Evolutionary conservation across 2,888 invertebrate species (phyloP), one percentile per base, ranked within the genome.

Genomic region (Ophonus ardosiacus): DNA sequence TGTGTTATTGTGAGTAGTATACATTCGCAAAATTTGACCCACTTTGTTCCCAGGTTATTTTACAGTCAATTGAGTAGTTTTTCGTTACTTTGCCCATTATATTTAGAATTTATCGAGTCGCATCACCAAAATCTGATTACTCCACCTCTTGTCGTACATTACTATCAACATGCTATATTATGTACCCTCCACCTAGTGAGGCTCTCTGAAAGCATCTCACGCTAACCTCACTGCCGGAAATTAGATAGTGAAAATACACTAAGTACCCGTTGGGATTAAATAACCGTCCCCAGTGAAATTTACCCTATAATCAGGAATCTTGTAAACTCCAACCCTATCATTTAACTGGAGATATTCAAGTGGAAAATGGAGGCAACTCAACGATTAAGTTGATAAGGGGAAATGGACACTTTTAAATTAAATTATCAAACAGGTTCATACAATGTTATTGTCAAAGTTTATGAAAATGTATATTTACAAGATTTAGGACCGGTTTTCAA

Each of bases 221-320:
- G 7, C 38, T 68, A 68, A 65, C 24, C 65, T 65, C 24, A 43
- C 7, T 6, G 7, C 17, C 43, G 71, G 71, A 71, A 71, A 71
- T 71, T 43, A 71, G 71, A 43, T 71, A 43, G 43, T 43, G 71
- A 71, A 71, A 71, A 71, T 71, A 71, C 18, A 18, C 71, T 71
- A 43, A 74, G 18, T 18, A 74, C 17, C 43, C 43, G 17, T 18
- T 74, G 71, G 71, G 71, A 74, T 74, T 74, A 68, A 38, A 68
- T 68, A 68, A 68, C 68, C 31, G 10, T 0, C 31, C 68, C 13
- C 13, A 68, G 68, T 68, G 68, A 68, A 38, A 68, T 68, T 68
- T 68, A 68, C 0, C 68, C 68, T 68, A 51, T 74, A 74, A 74
- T 74, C 71, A 74, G 18, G 71, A 17, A 8, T 17, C 43, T 74